phyloP scores from a whole-genome alignment of 23 tunicate species.

The Oikopleura vanhoeffeni region DNA sequence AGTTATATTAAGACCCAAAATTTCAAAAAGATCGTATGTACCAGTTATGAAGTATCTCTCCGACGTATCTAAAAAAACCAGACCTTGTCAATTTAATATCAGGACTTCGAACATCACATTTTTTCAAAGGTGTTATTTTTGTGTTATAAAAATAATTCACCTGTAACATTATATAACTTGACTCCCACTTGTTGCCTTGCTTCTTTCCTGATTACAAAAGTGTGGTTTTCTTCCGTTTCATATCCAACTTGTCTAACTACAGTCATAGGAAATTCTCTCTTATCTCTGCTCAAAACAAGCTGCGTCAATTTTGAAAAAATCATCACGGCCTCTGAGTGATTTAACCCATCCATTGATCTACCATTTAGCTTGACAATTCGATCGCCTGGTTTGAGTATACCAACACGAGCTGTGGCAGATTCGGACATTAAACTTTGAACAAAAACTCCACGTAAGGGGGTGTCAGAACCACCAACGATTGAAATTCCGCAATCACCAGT shows the following conservation, averaged over 20 bases:
- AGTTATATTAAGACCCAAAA: too few relatives aligned
- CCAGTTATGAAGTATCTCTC: too few relatives aligned
- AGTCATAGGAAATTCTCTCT: not conserved
- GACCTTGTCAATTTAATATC: too few relatives aligned
- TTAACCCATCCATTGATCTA: not conserved
- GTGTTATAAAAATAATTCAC: too few relatives aligned
- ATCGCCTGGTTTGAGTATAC: constrained; percentile 39
- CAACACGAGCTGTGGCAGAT: constrained; percentile 32
- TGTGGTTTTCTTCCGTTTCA: not conserved
- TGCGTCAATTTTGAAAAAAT: not conserved
- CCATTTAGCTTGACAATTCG: constrained; percentile 32
- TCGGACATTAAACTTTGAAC: constrained; percentile 29
- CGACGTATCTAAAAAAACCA: too few relatives aligned
- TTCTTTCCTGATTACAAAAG: not conserved
- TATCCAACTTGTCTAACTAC: not conserved
- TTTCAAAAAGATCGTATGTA: too few relatives aligned
- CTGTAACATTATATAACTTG: not conserved
- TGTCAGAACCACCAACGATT: constrained; percentile 68
- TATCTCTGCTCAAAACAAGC: not conserved
- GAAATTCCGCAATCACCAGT: constrained; percentile 38
- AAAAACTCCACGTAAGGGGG: constrained; percentile 40
- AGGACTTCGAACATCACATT: too few relatives aligned
- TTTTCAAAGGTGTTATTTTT: too few relatives aligned
- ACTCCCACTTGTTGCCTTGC: not conserved
- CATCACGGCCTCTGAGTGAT: not conserved